Percentiles rank a stretch among this genome's conserved stretches.
Evolutionary conservation across 2,113 vertebrate genomes (phyloP).

Genomic region (Hylia prasina): DNA sequence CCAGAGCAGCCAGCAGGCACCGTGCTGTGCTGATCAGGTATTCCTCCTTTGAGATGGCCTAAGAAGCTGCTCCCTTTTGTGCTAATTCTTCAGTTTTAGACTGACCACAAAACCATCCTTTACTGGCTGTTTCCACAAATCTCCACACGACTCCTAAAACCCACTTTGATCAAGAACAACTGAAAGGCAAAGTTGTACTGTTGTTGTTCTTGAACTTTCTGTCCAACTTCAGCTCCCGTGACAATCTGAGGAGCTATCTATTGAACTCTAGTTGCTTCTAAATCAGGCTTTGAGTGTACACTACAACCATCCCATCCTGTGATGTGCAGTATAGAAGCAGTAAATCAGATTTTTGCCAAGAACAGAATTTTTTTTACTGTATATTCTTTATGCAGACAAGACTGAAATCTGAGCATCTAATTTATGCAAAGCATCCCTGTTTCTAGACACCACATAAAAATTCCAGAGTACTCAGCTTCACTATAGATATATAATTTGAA

Average conservation of each 20-base stretch:
- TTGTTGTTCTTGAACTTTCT: background rate
- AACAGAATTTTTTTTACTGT: background rate
- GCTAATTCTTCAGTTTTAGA: background rate
- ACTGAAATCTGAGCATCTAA: conserved; percentile 41
- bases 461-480: conserved; percentile 4
- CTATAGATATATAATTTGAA: conserved; percentile 56
- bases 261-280: background rate
- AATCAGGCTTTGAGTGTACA: background rate
- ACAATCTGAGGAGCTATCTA: background rate
- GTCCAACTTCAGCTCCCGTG: background rate
- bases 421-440: conserved; percentile 4
- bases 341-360: background rate
- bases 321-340: background rate
- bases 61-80: background rate
- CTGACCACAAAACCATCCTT: background rate
- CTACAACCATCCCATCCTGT: background rate
- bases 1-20: background rate
- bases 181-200: background rate
- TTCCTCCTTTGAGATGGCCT: background rate
- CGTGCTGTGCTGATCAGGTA: background rate
- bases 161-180: background rate
- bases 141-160: background rate
- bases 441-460: conserved; percentile 36
- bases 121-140: background rate
- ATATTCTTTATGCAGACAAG: background rate